These are phyloP conservation scores for Vanessa cardui DNA, from an alignment of 2,888 invertebrate genomes.

Conservation along the genomic window DNA sequence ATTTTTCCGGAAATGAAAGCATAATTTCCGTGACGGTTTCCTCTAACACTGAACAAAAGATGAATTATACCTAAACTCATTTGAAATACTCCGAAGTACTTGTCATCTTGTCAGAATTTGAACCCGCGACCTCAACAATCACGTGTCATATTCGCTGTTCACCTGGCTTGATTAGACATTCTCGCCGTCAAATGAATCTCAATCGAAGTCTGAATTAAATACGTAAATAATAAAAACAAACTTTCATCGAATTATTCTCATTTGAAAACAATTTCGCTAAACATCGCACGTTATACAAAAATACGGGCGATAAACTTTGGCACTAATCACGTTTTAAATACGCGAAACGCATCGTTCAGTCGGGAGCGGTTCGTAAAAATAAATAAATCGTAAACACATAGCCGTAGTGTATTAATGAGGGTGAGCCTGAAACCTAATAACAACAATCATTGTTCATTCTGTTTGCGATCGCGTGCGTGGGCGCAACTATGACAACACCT, in stretches of 20 bases:
- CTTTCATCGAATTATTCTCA: slow-evolving; percentile 11
- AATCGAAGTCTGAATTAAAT: no score
- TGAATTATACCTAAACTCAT: slow-evolving; percentile 1
- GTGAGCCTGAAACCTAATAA: slow-evolving; percentile 24
- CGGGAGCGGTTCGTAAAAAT: slow-evolving; percentile 14
- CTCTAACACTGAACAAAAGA: not conserved
- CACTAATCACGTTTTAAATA: slow-evolving; percentile 20
- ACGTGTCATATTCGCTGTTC: not conserved
- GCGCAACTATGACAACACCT: slow-evolving; percentile 48
- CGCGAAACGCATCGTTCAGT: slow-evolving; percentile 6
- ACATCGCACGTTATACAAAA: slow-evolving; percentile 6
- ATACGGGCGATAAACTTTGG: slow-evolving; percentile 25
- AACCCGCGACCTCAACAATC: slow-evolving; percentile 1
- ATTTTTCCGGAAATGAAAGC: slow-evolving; percentile 3
- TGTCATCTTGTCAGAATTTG: slow-evolving; percentile 7
- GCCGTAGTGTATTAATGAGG: slow-evolving; percentile 22
- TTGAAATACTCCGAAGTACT: slow-evolving; percentile 8
- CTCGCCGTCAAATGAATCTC: no score
- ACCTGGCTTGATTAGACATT: not conserved
- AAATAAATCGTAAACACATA: slow-evolving; percentile 23
- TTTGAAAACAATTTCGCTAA: slow-evolving; percentile 9
- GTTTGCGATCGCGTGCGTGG: slow-evolving; percentile 60
- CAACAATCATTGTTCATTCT: slow-evolving; percentile 28
- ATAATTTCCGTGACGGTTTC: not conserved
- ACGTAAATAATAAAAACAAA: not conserved